phyloP scores from a whole-genome alignment of 1,140 invertebrate species.

The Cherax quadricarinatus region DNA sequence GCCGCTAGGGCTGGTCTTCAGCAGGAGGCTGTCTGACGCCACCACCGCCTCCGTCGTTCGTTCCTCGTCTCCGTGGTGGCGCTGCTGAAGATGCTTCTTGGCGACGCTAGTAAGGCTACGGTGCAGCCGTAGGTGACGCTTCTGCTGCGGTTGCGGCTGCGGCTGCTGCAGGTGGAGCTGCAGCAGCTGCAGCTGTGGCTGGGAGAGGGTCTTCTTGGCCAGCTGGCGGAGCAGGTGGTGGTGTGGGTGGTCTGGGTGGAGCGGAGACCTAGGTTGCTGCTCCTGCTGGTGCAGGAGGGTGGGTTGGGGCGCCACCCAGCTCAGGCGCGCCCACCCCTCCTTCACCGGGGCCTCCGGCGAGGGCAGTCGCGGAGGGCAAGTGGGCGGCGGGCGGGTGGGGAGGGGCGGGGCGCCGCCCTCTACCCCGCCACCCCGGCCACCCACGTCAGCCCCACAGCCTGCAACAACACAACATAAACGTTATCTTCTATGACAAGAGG shows the following conservation, averaged over 20 bases:
- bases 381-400: constrained; percentile 27
- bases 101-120: not conserved
- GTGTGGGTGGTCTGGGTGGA: constrained; percentile 7
- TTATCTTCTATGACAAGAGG: no score
- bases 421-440: constrained; percentile 26
- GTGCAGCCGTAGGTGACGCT: not conserved
- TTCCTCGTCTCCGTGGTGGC: constrained; percentile 12
- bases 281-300: not conserved
- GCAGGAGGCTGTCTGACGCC: constrained; percentile 30
- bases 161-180: constrained; percentile 52
- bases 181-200: constrained; percentile 31
- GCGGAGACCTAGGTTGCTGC: constrained; percentile 1
- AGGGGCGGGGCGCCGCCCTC: constrained; percentile 18
- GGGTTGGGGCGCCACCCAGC: constrained; percentile 38
- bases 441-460: constrained; percentile 59
- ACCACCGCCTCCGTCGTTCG: constrained; percentile 22
- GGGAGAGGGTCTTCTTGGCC: constrained; percentile 38
- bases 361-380: not conserved
- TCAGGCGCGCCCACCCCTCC: constrained; percentile 59
- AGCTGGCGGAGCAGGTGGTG: constrained; percentile 27
- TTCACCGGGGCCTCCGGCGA: constrained; percentile 7
- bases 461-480: constrained; percentile 28
- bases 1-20: constrained; percentile 28
- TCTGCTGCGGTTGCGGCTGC: constrained; percentile 27
- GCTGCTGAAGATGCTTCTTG: constrained; percentile 4